Evolutionary conservation across 2,888 invertebrate species (phyloP).

Genomic region (Nomada flava): DNA sequence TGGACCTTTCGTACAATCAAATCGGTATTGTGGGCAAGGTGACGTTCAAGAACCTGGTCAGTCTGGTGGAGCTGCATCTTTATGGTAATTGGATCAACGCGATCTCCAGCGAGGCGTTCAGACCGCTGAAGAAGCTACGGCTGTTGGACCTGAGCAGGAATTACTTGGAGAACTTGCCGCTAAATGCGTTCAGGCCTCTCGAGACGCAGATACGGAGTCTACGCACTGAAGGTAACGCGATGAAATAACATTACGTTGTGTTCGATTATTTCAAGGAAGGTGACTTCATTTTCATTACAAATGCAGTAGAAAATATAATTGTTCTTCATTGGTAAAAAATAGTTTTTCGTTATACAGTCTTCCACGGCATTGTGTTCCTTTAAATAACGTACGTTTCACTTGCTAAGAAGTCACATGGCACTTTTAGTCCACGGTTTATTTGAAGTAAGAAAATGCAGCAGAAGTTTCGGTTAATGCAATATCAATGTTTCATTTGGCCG

Average conservation of each 20-base stretch:
- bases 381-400: too few relatives aligned
- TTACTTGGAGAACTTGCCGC: slow-evolving; percentile 92
- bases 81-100: slow-evolving; percentile 93
- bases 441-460: not conserved
- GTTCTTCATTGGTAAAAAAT: too few relatives aligned
- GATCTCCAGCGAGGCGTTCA: slow-evolving; percentile 92
- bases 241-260: too few relatives aligned
- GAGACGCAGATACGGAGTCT: slow-evolving; percentile 93
- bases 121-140: slow-evolving; percentile 90
- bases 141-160: slow-evolving; percentile 93
- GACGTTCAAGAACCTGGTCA: slow-evolving; percentile 91
- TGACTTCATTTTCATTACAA: too few relatives aligned
- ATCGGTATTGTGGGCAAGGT: slow-evolving; percentile 91
- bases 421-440: too few relatives aligned
- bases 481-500: slow-evolving; percentile 39
- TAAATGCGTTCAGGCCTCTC: slow-evolving; percentile 91
- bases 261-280: too few relatives aligned
- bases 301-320: too few relatives aligned
- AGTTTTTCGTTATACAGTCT: too few relatives aligned
- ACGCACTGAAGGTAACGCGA: slow-evolving; percentile 90
- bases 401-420: too few relatives aligned
- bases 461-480: slow-evolving; percentile 12
- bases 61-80: slow-evolving; percentile 91
- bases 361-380: too few relatives aligned
- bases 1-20: slow-evolving; percentile 94